phyloP scores from a whole-genome alignment of 1,140 invertebrate species.

The Heliothis virescens region DNA sequence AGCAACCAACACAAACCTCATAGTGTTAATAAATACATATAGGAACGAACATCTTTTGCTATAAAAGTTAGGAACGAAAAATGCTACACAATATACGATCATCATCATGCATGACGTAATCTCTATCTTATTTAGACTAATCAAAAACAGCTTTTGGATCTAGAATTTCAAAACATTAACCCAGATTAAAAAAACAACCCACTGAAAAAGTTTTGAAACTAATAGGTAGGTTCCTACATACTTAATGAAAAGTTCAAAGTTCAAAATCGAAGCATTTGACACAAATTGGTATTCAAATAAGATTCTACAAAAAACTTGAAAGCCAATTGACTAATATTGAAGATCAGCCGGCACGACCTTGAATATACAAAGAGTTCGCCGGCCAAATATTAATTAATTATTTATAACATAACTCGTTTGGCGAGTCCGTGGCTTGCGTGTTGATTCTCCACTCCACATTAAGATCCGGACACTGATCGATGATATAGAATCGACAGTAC shows the following conservation, averaged over 20 bases:
- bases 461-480: slow-evolving; percentile 53
- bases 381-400: slow-evolving; percentile 77
- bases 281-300: slow-evolving; percentile 39
- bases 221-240: background rate
- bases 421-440: slow-evolving; percentile 64
- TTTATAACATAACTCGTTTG: slow-evolving; percentile 74
- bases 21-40: background rate
- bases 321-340: slow-evolving; percentile 56
- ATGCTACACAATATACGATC: no score
- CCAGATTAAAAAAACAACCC: no score
- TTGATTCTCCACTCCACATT: slow-evolving; percentile 60
- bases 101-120: no score
- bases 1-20: background rate
- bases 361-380: slow-evolving; percentile 68
- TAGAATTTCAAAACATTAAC: background rate
- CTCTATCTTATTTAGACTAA: background rate
- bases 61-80: no score
- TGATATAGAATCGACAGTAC: slow-evolving; percentile 50
- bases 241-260: background rate
- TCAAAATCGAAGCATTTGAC: slow-evolving; percentile 4
- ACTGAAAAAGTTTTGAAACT: background rate
- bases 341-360: slow-evolving; percentile 64
- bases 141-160: background rate
- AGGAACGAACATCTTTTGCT: no score
- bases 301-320: slow-evolving; percentile 45